These are phyloP conservation scores for Drosophila borealis DNA, from an alignment of 2,888 invertebrate genomes.

Conservation along the genomic window DNA sequence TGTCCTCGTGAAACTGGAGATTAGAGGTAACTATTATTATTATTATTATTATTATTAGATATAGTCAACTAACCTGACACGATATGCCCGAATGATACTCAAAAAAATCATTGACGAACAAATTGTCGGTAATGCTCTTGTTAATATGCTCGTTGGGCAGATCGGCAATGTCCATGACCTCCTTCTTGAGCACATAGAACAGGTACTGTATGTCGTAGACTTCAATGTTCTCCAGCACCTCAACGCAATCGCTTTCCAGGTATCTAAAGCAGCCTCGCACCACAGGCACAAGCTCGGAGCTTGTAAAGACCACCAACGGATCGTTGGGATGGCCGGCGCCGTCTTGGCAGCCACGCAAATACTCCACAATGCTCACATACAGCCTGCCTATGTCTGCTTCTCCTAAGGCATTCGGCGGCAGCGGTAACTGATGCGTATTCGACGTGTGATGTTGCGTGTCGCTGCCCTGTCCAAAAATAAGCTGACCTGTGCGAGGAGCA, in stretches of 20 bases:
- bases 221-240: slow-evolving; percentile 43
- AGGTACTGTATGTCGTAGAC: slow-evolving; percentile 80
- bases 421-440: slow-evolving; percentile 85
- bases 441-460: slow-evolving; percentile 84
- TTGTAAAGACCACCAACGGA: slow-evolving; percentile 85
- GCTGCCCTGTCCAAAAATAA: slow-evolving; percentile 84
- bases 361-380: slow-evolving; percentile 83
- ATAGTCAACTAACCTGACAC: slow-evolving; percentile 78
- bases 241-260: slow-evolving; percentile 59
- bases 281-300: slow-evolving; percentile 71
- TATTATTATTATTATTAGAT: too few species aligned
- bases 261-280: slow-evolving; percentile 81
- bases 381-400: slow-evolving; percentile 79
- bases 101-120: slow-evolving; percentile 78
- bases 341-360: slow-evolving; percentile 72
- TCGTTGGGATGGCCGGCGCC: slow-evolving; percentile 34
- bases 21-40: background rate
- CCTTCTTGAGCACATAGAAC: slow-evolving; percentile 79
- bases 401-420: slow-evolving; percentile 84
- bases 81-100: slow-evolving; percentile 81
- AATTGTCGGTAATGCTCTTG: slow-evolving; percentile 69
- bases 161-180: slow-evolving; percentile 72
- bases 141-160: slow-evolving; percentile 57
- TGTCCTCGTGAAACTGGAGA: slow-evolving; percentile 84
- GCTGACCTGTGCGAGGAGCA: slow-evolving; percentile 59